Evolutionary conservation across 1,140 invertebrate species (phyloP).

Genomic region (Orchesella cincta): DNA sequence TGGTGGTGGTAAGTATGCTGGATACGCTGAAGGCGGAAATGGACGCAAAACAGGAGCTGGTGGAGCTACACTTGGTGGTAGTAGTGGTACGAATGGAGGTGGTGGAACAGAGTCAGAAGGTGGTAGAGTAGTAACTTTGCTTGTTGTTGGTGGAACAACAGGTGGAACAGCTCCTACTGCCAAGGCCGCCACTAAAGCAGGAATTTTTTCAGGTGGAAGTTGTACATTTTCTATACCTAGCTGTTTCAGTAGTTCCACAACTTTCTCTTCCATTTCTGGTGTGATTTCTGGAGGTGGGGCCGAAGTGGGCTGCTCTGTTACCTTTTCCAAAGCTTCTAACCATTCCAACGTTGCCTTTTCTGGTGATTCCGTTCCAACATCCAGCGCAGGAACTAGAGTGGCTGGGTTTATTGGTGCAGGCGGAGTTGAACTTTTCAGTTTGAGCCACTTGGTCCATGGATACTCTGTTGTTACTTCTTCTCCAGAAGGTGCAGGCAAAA

Average conservation of each 20-base stretch:
- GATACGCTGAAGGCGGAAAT: neutral
- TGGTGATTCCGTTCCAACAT: neutral
- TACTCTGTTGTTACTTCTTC: neutral
- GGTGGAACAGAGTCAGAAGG: too few species aligned
- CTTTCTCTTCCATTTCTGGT: neutral
- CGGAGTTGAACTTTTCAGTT: conserved; percentile 9
- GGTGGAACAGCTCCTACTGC: neutral
- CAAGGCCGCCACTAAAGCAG: neutral
- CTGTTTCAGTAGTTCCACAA: neutral
- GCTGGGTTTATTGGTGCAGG: neutral
- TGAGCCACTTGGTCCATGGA: conserved; percentile 16
- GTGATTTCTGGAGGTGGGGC: neutral
- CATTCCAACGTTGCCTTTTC: neutral
- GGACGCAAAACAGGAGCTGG: neutral
- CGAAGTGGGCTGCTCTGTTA: neutral
- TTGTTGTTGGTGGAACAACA: too few species aligned
- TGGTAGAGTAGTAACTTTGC: too few species aligned
- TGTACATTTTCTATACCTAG: neutral
- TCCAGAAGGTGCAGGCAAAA: neutral
- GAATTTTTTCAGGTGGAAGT: neutral
- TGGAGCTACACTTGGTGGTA: neutral
- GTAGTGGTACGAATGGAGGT: neutral
- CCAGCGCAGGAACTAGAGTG: neutral
- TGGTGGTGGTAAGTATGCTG: neutral
- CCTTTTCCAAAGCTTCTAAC: neutral